A percentile compares a stretch with the other conserved stretches of the same genome.
phyloP scores from a whole-genome alignment of 92 coral and sea anemone species.

The Desmophyllum pertusum region DNA sequence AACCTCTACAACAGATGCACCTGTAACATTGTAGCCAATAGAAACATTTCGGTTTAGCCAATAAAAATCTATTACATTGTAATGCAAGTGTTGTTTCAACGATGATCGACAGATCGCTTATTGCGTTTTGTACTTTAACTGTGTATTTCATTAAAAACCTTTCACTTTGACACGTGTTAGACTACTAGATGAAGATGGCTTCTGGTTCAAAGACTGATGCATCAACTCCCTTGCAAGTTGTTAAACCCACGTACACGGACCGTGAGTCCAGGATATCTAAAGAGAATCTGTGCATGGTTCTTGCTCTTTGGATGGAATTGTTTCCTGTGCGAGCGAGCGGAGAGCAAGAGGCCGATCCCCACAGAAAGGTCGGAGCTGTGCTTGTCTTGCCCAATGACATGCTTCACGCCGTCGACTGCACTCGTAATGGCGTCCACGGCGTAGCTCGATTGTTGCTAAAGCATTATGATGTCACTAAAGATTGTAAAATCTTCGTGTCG shows the following conservation, averaged over 20 bases:
- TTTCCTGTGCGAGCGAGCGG: background rate
- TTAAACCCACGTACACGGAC: background rate
- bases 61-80: too few relatives aligned
- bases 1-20: too few relatives aligned
- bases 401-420: conserved; percentile 59
- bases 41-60: too few relatives aligned
- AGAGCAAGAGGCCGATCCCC: background rate
- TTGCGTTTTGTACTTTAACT: too few relatives aligned
- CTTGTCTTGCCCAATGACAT: conserved; percentile 61
- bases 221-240: too few relatives aligned
- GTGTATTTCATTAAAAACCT: too few relatives aligned
- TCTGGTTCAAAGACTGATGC: too few relatives aligned
- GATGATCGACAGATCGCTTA: too few relatives aligned
- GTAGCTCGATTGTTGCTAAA: conserved; percentile 48
- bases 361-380: conserved; percentile 64
- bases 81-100: too few relatives aligned
- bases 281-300: conserved; percentile 12
- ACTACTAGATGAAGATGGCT: too few relatives aligned
- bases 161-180: too few relatives aligned
- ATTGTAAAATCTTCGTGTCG: conserved; percentile 59
- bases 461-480: conserved; percentile 39
- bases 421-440: conserved; percentile 61
- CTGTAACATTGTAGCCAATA: too few relatives aligned
- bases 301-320: background rate
- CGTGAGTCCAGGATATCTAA: conserved; percentile 5